Conservation (phyloP, 2,113 vertebrate genomes). For the Cyanistes caeruleus region DNA sequence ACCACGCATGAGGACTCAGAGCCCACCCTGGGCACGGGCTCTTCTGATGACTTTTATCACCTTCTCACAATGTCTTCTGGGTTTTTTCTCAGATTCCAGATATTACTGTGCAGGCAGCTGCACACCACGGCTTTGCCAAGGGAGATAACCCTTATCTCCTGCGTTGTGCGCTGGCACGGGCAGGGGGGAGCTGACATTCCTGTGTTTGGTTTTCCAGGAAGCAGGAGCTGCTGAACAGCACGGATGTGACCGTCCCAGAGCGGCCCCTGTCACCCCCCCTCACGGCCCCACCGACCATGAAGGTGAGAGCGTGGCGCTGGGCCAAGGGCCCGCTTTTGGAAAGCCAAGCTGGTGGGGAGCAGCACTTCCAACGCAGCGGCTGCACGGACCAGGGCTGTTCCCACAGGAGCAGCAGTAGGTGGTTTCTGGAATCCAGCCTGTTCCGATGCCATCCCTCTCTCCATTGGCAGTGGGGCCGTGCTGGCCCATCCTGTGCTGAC, state of each 20-base stretch:
- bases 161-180: fast-evolving
- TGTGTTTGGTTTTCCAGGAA: slow-evolving; percentile 82
- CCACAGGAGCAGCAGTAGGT: not conserved
- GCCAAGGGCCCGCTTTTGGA: not conserved
- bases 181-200: not conserved
- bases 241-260: slow-evolving; percentile 83
- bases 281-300: slow-evolving; percentile 92
- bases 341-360: not conserved
- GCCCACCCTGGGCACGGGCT: not conserved
- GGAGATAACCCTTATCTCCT: not conserved
- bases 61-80: too few relatives aligned
- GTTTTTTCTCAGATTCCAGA: not conserved
- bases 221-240: slow-evolving; percentile 90
- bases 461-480: not conserved
- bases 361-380: not conserved
- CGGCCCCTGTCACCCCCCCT: slow-evolving; percentile 90
- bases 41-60: not conserved
- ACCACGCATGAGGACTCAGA: fast-evolving
- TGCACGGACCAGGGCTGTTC: not conserved
- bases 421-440: not conserved
- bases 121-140: not conserved
- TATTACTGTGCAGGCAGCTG: not conserved
- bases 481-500: not conserved
- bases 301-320: slow-evolving; percentile 73
- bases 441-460: not conserved